These are phyloP conservation scores for Drosophila trapezifrons DNA, from an alignment of 1,140 invertebrate species.

Conservation along the genomic window DNA sequence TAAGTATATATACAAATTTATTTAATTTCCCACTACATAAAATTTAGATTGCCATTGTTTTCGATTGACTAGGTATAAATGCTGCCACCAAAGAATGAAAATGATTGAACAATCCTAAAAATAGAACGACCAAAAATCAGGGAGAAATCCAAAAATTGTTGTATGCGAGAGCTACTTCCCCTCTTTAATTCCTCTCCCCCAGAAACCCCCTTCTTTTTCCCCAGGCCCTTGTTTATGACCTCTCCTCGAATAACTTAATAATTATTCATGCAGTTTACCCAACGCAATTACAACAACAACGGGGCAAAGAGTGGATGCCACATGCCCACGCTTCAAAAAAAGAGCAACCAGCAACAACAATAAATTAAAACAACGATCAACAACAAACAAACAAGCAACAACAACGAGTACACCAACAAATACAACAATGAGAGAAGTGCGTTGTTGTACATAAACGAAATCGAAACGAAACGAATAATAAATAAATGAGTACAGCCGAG, in stretches of 20 bases:
- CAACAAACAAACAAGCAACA: constrained; percentile 49
- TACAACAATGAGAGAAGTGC: constrained; percentile 39
- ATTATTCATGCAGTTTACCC: constrained; percentile 78
- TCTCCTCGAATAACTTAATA: constrained; percentile 70
- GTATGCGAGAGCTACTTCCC: background rate
- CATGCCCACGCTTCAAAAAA: constrained; percentile 67
- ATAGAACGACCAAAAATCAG: constrained; percentile 7
- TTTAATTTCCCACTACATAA: background rate
- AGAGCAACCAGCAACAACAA: constrained; percentile 39
- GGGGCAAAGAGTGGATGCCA: constrained; percentile 63
- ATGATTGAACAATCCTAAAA: constrained; percentile 28
- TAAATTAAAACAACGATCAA: constrained; percentile 41
- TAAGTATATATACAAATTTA: no score
- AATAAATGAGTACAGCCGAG: constrained; percentile 53
- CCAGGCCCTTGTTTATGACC: constrained; percentile 23
- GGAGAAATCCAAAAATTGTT: constrained; percentile 28
- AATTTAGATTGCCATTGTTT: constrained; percentile 15
- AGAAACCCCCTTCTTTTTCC: background rate
- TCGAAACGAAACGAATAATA: constrained; percentile 77
- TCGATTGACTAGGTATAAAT: constrained; percentile 15
- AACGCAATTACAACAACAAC: constrained; percentile 64
- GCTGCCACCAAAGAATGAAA: constrained; percentile 9
- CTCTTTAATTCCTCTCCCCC: background rate
- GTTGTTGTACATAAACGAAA: constrained; percentile 69
- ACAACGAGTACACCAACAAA: constrained; percentile 28